Base-by-base conservation (phyloP, 2,113 vertebrate genomes). In the Apeltes quadracus region DNA sequence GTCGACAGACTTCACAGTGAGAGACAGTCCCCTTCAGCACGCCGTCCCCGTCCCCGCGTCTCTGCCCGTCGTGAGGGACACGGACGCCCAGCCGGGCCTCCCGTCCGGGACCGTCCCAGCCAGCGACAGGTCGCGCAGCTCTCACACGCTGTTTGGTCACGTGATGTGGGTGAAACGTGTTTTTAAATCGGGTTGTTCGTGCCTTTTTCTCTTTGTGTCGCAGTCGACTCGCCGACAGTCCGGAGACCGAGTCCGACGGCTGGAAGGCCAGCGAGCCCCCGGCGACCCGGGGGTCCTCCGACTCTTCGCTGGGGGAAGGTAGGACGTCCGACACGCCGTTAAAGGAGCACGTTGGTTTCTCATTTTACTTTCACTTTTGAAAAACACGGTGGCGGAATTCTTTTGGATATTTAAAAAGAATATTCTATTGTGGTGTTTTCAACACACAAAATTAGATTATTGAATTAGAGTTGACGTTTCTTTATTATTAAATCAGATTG, bases 291-390 rank as follows among this genome's bases (percentile, higher is more conserved):
- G 92, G 94, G 29, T 94, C 93, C 3, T 94, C 95, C 0, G 96
- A 99, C 77, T 88, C 94, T 1, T 95, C 94, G 51, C 55, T 95
- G 9, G 86, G 94, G 77, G 97, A 98, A 90, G 96, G 97, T 98
- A 80, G 4, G 61, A 48, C 4, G 1, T 36, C 4, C 11, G 66
- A 22, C 13, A 50, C n/a, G 13, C 41, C 22, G 27, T 39, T 38
- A 48, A 43, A 46, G 25, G 0, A 56, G 16, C n/a, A n/a, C n/a
- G n/a, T n/a, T n/a, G n/a, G n/a, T n/a, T n/a, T n/a, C n/a, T n/a
- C n/a, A n/a, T n/a, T n/a, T n/a, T n/a, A n/a, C n/a, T n/a, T n/a
- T n/a, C n/a, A n/a, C n/a, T n/a, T n/a, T n/a, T n/a, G n/a, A n/a
- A n/a, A n/a, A n/a, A n/a, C n/a, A n/a, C n/a, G n/a, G n/a, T n/a